These are phyloP conservation scores for Percopsis omiscomaycus DNA, from an alignment of 2,797 vertebrate species.

Conservation along the genomic window DNA sequence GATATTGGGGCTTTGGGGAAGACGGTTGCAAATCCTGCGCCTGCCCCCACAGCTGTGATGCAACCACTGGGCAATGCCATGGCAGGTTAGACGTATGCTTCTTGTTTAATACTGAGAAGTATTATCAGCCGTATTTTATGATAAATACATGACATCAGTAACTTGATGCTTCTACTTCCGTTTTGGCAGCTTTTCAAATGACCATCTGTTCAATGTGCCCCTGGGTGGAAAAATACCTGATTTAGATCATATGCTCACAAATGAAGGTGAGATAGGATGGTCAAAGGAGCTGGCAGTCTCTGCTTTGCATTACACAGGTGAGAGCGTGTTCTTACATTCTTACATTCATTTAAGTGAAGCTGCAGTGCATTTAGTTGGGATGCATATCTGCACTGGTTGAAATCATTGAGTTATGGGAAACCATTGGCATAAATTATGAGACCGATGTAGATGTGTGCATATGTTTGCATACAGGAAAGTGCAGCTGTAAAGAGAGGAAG, in stretches of 20 bases:
- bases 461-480: slow-evolving; percentile 78
- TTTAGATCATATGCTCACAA: slow-evolving; percentile 62
- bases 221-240: slow-evolving; percentile 85
- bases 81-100: slow-evolving; percentile 66
- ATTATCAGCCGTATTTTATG: neutral
- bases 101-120: neutral
- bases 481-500: slow-evolving; percentile 86
- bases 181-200: slow-evolving; percentile 69
- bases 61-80: slow-evolving; percentile 78
- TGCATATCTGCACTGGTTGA: neutral
- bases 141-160: neutral
- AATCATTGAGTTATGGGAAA: neutral
- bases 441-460: neutral
- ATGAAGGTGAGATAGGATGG: slow-evolving; percentile 79
- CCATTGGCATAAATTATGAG: neutral
- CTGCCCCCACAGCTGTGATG: slow-evolving; percentile 82
- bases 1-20: slow-evolving; percentile 85
- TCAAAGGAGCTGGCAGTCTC: slow-evolving; percentile 84
- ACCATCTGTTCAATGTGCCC: slow-evolving; percentile 80
- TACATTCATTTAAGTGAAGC: neutral
- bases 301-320: slow-evolving; percentile 85
- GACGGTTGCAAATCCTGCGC: slow-evolving; percentile 81
- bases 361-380: neutral
- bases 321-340: slow-evolving; percentile 6
- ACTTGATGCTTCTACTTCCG: neutral